Evolutionary conservation across 2,888 invertebrate species (phyloP).

Genomic region (Lepidochitona cinerea): DNA sequence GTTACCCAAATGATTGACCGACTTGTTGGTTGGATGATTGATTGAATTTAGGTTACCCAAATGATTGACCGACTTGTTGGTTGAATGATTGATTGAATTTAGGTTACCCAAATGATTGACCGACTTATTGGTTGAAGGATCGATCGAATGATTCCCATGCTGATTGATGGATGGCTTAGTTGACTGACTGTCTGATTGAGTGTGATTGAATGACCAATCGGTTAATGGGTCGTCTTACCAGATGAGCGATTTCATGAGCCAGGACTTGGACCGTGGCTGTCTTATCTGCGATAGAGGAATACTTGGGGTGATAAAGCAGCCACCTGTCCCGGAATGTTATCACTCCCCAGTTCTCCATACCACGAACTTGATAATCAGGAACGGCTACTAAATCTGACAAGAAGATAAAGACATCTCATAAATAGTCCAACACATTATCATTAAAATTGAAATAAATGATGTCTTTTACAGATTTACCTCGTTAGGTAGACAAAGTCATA

Average conservation of each 20-base stretch:
- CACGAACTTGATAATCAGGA: constrained; percentile 87
- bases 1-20: too few relatives aligned
- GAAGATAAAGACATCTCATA: background rate
- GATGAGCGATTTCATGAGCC: constrained; percentile 82
- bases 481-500: too few relatives aligned
- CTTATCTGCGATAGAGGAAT: constrained; percentile 23
- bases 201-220: background rate
- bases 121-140: too few relatives aligned
- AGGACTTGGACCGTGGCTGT: constrained; percentile 75
- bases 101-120: too few relatives aligned
- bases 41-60: background rate
- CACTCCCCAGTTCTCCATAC: constrained; percentile 90
- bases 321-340: constrained; percentile 80
- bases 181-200: background rate
- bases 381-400: constrained; percentile 81
- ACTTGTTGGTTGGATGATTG: too few relatives aligned
- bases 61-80: background rate
- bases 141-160: background rate
- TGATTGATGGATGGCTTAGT: background rate
- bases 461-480: background rate
- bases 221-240: constrained; percentile 17
- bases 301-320: constrained; percentile 77
- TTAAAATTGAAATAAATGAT: background rate
- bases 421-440: background rate
- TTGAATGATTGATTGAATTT: background rate